Evolutionary conservation across 2,797 vertebrate genomes (phyloP).

Genomic region (Pampus argenteus): DNA sequence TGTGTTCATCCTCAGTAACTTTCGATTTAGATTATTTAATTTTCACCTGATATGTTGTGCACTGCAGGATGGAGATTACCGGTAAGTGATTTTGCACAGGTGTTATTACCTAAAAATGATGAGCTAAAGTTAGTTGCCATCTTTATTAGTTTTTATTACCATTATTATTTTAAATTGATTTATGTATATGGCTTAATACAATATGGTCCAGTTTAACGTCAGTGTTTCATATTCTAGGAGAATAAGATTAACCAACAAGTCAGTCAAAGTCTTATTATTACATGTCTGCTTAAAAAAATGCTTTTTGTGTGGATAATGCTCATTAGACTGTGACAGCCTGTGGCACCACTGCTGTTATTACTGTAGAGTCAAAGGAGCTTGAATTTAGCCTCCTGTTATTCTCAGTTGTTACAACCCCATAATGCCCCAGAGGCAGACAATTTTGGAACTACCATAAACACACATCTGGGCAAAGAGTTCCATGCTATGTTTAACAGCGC

Average conservation of each 20-base stretch:
- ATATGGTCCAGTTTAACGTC: too few relatives aligned
- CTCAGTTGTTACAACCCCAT: conserved; percentile 24
- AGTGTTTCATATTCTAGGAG: too few relatives aligned
- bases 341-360: conserved; percentile 18
- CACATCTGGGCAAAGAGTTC: conserved; percentile 11
- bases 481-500: conserved; percentile 10
- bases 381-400: conserved; percentile 39
- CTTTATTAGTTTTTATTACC: too few relatives aligned
- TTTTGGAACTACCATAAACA: conserved; percentile 31
- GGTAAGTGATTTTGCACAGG: too few relatives aligned
- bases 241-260: conserved; percentile 6
- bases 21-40: too few relatives aligned
- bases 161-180: too few relatives aligned
- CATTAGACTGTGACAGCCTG: conserved; percentile 22
- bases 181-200: too few relatives aligned
- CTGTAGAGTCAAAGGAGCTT: neutral
- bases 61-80: too few relatives aligned
- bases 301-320: conserved; percentile 14
- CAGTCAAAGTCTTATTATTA: conserved; percentile 14
- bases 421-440: conserved; percentile 19
- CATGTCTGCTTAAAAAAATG: conserved; percentile 8
- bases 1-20: too few relatives aligned
- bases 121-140: too few relatives aligned
- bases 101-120: too few relatives aligned
- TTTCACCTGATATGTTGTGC: too few relatives aligned